Evolutionary conservation across 37 sponge, comb jelly and placozoan genomes (phyloP), one percentile per base, ranked within the genome.

Genomic region (Halichondria panicea): DNA sequence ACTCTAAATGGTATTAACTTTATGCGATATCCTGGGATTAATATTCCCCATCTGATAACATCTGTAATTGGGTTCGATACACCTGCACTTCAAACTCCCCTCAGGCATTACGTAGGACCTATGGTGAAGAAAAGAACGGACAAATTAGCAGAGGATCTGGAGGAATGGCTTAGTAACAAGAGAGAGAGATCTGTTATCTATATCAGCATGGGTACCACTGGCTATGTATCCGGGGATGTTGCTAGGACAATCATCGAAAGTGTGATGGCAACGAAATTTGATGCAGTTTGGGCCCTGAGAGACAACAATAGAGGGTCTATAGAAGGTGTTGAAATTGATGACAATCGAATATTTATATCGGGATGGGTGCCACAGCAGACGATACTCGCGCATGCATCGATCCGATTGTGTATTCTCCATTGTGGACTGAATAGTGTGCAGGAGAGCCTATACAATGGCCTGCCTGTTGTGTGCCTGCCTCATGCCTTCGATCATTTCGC

Each of bases 381-480:
- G 3, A 43, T 87, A 34, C 38, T 87, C n/a, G 41, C 43, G 1
- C 87, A 87, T 53, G 15, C 48, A 60, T 19, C 75, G 18, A 43
- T 87, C 11, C 33, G 53, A 25, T 36, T 87, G 42, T 71, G 81
- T 1, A 71, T 80, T 18, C 61, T 87, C 2, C 87, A 87, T 44
- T 57, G 80, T 46, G 87, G 80, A 0, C 56, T 69, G 40, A 58
- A 72, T 9, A 64, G 81, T 0, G 25, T 81, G 35, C 68, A 66
- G 42, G 68, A 66, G 44, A 37, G 41, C 4, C n/a, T 66, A 24
- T 66, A 38, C 43, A 66, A 66, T 41, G 76, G 72, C 31, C 68
- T 81, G 3, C 88, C 82, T 18, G 62, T 87, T 30, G 70, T 87
- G 30, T 54, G 62, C 40, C 0, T 81, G 0, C 88, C 88, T 19